Evolutionary conservation across 1,140 invertebrate genomes (phyloP), one percentile per base, ranked within the genome.

Genomic region (Trichogramma pretiosum): DNA sequence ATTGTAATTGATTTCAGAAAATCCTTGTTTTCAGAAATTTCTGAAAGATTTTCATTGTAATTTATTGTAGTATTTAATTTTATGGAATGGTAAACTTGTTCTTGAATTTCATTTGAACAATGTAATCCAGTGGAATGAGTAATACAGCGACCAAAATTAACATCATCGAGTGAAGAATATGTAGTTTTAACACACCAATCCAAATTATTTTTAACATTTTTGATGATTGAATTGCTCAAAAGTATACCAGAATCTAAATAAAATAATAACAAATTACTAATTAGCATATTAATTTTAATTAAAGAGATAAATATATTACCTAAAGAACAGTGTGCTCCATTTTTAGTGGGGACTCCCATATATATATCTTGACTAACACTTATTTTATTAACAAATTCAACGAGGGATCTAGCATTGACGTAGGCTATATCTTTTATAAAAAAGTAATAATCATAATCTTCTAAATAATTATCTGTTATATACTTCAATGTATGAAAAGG

Each of bases 391-490:
- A 88, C 78, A 34, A 89, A 65, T 16, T 83, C 69, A 43, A 76
- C 72, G 13, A 93, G 62, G 55, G 76, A 77, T 44, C 81, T 76
- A 0, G 80, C 84, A 64, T 91, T 84, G 14, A 94, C 71, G 62
- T 85, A 93, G 7, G 80, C 83, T 10, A 76, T 77, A 68, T 95
- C 91, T 21, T 84, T 83, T 3, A 87, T 77, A 21, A 97, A 73
- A 60, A 90, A 86, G 67, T 91, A 94, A 66, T 87, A 96, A 68
- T 95, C 89, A 71, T 84, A 95, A 50, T 87, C 84, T 43, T 92
- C 82, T 9, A 87, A 64, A 69, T 87, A 93, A 62, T 91, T 89
- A 50, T 93, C 89, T 14, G 81, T 81, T 5, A 95, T 80, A 59
- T 95, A 94, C 63, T 93, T 91, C 19, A 97, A 72, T 4, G 87